phyloP scores from a whole-genome alignment of 2,113 vertebrate species.

The Dicerorhinus sumatrensis region DNA sequence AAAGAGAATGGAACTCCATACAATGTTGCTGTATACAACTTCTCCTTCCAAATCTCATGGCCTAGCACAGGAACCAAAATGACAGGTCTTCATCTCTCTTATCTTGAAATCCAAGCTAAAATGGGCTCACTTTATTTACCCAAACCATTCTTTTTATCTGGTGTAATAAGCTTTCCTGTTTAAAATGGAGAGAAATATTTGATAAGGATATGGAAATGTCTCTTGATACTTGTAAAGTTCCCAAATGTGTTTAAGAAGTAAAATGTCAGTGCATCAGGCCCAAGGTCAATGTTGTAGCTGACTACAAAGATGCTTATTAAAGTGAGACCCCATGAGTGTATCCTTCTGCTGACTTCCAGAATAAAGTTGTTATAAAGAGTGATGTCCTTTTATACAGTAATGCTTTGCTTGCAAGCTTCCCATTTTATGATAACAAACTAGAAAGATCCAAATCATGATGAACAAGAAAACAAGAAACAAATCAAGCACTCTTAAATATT shows the following conservation, averaged over 20 bases:
- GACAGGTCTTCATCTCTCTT: background rate
- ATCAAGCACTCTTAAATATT: background rate
- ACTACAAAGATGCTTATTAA: background rate
- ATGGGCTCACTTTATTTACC: constrained; percentile 28
- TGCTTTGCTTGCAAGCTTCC: background rate
- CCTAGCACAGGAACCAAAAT: background rate
- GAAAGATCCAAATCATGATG: background rate
- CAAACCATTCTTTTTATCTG: constrained; percentile 13
- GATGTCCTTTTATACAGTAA: background rate
- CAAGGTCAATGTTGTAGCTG: background rate
- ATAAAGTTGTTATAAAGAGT: background rate
- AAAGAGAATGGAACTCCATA: background rate
- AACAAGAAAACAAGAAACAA: background rate
- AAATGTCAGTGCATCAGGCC: background rate
- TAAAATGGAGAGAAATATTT: constrained; percentile 48
- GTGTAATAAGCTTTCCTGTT: background rate
- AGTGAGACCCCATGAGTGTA: background rate
- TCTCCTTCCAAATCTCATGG: background rate
- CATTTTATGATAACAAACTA: background rate
- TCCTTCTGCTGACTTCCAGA: background rate
- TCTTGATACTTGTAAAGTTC: background rate
- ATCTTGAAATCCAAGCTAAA: constrained; percentile 31
- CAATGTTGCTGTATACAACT: background rate
- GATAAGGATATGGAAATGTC: background rate
- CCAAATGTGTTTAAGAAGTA: constrained; percentile 5